phyloP scores from a whole-genome alignment of 2,797 vertebrate species.

The Oryzias sinensis region DNA sequence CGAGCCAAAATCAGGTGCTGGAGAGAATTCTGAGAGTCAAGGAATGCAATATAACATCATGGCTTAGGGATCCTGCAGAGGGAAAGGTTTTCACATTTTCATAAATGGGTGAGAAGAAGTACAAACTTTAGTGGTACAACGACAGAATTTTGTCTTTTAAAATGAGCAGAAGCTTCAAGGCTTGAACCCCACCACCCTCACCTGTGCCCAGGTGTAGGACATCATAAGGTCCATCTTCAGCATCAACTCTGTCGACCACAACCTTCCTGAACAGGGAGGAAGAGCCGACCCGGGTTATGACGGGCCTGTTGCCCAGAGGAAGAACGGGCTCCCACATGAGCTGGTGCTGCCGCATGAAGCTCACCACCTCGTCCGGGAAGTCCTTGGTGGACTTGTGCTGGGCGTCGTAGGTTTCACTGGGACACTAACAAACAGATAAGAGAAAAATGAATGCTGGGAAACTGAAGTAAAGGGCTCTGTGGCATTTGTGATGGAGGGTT shows the following conservation, averaged over 20 bases:
- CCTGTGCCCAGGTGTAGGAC: conserved; percentile 86
- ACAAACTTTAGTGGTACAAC: no score
- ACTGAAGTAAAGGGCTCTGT: no score
- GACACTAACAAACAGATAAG: conserved; percentile 73
- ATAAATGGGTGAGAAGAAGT: no score
- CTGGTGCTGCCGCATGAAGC: conserved; percentile 86
- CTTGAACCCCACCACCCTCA: background rate
- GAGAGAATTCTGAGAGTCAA: no score
- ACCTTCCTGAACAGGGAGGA: conserved; percentile 75
- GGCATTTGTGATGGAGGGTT: no score
- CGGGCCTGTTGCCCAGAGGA: conserved; percentile 73
- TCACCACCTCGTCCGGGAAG: conserved; percentile 85
- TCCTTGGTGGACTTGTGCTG: conserved; percentile 85
- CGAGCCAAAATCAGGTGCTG: no score
- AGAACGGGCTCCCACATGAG: conserved; percentile 87
- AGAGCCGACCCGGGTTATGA: conserved; percentile 70
- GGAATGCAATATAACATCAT: no score
- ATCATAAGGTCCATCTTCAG: conserved; percentile 73
- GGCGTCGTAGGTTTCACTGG: conserved; percentile 85
- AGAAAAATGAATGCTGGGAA: background rate
- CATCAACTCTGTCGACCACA: conserved; percentile 84
- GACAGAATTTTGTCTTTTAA: no score
- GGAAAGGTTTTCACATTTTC: no score
- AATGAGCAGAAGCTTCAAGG: no score
- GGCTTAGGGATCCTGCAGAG: no score